Base-by-base conservation (phyloP, 2,888 invertebrate species). In the Brassicogethes aeneus region DNA sequence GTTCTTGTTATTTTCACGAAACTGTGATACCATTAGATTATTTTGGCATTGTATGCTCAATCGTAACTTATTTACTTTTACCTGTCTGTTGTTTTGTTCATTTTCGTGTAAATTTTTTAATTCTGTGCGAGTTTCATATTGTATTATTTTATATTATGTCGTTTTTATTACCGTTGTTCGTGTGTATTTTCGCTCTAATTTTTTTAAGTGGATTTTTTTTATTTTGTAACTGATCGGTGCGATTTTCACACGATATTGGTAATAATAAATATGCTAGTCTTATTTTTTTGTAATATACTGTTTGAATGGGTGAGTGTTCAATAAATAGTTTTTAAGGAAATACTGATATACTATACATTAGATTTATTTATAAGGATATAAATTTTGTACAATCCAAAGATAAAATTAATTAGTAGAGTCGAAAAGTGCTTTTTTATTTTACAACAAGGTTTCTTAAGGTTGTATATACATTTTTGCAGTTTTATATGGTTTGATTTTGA, bases 371-470 rank as follows among this genome's bases (percentile, higher is more conserved):
- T 59, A 56, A 56, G 55, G 54, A 57, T 54, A 57, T 60, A 60
- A 56, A 59, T 68, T 66, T 68, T 66, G 61, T 66, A 66, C 65
- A 63, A 65, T 62, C 66, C 66, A 66, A 67, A 66, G 66, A 66
- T 62, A 59, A 49, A 44, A 50, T 7, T 23, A 23, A 5, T 10
- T 10, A 23, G n/a, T n/a, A n/a, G n/a, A n/a, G n/a, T n/a, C n/a
- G n/a, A n/a, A n/a, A n/a, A n/a, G n/a, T n/a, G n/a, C n/a, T n/a
- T n/a, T n/a, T n/a, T 47, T 39, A 46, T 38, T 10, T 31, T 32
- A 31, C 41, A 37, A 37, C 34, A 40, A 37, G 39, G 17, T 36
- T 42, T 23, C 23, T 23, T 23, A 10, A 23, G 23, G 5, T 23
- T 23, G 23, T 23, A 23, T 7, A 23, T 23, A 23, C 5, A 23